Base-by-base conservation (phyloP, 2,113 vertebrate species). In the Lycocorax pyrrhopterus region DNA sequence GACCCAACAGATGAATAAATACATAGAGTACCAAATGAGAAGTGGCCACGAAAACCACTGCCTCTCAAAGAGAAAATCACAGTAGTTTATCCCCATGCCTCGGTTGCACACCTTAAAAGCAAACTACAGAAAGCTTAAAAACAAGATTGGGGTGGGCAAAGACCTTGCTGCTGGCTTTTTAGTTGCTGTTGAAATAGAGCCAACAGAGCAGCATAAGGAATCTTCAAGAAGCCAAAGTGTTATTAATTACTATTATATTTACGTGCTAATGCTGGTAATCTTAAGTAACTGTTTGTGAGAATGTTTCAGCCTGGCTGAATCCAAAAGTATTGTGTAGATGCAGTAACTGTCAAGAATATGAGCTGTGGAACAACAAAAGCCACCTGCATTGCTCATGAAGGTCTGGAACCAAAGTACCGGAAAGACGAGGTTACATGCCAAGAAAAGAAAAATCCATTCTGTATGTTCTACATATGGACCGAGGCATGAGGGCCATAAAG, bases 261-360 rank as follows among this genome's bases (percentile, higher is more conserved):
- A 87, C 29, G 64, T 94, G 91, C 71, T 96, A 97, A 96, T 96
- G 95, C 92, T 94, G 92, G 95, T 96, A 96, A 96, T 96, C 96
- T 97, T 94, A 95, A 97, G 89, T 97, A 93, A 97, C 97, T 97
- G 98, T 97, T 97, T 98, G 97, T 97, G 96, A 98, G 97, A 98
- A 97, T 94, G 96, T 96, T 97, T 97, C 96, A 96, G 96, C 91
- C 97, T 98, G 97, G 96, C 96, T 91, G 91, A 96, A 97, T 97
- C 93, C 87, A 97, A 95, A 96, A 97, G 89, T 97, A 97, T 97
- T 96, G 95, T 97, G 96, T 97, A 97, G 97, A 97, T 97, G 96
- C 79, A 97, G 97, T 95, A 98, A 97, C 98, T 98, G 98, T 98
- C 98, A 98, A 95, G 97, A 97, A 98, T 98, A 98, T 94, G 98